Percentiles rank a stretch among this genome's conserved stretches.
These are phyloP conservation scores for Pemphredon lugubris DNA, from an alignment of 2,888 invertebrate genomes.

Conservation along the genomic window DNA sequence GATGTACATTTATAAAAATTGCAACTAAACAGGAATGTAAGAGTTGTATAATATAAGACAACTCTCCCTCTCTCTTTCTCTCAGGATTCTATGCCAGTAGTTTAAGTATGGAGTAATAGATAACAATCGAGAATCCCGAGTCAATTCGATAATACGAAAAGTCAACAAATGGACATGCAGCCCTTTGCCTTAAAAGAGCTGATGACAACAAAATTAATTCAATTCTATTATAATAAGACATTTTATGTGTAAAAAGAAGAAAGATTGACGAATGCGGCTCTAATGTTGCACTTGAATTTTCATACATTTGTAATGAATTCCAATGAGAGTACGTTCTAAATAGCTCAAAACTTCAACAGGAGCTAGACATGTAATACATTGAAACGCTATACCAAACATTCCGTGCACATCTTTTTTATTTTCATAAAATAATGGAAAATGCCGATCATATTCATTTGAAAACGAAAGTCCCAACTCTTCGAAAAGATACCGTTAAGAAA, in stretches of 20 bases:
- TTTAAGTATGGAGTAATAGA: constrained; percentile 42
- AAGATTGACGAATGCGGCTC: constrained; percentile 15
- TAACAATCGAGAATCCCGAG: constrained; percentile 46
- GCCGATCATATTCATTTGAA: constrained; percentile 13
- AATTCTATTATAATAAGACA: constrained; percentile 17
- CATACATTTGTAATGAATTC: constrained; percentile 50
- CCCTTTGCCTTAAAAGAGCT: constrained; percentile 13
- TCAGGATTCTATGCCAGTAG: constrained; percentile 60
- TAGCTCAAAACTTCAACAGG: constrained; percentile 24
- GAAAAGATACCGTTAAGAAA: constrained; percentile 33
- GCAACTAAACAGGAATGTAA: constrained; percentile 32
- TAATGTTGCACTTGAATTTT: constrained; percentile 51
- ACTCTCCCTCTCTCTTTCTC: too few species aligned
- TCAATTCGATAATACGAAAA: constrained; percentile 33
- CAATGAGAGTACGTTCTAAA: constrained; percentile 27
- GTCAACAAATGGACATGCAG: background rate
- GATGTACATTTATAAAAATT: constrained; percentile 58
- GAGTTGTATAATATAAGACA: constrained; percentile 45
- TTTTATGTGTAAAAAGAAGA: constrained; percentile 11
- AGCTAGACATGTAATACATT: constrained; percentile 19
- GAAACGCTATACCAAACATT: constrained; percentile 31
- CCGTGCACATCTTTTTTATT: constrained; percentile 37
- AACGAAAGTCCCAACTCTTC: constrained; percentile 40
- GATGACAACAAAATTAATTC: constrained; percentile 20
- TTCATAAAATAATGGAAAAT: constrained; percentile 37